These are phyloP conservation scores for Acyrthosiphon pisum DNA, from an alignment of 1,140 invertebrate genomes.

Conservation along the genomic window DNA sequence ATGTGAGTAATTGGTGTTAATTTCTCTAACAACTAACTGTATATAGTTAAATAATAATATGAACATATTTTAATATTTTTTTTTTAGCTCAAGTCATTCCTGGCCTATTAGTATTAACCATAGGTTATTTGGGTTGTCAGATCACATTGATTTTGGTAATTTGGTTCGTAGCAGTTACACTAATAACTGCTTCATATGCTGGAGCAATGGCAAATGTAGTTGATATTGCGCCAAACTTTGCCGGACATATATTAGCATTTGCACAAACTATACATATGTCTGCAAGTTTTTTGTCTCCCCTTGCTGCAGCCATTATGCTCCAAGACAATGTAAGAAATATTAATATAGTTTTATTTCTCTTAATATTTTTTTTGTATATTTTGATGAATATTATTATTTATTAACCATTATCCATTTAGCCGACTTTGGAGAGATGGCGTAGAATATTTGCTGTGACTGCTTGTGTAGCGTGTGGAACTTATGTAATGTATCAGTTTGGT, in stretches of 20 bases:
- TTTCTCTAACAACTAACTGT: neutral
- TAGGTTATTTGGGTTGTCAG: constrained; percentile 73
- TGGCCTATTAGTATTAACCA: constrained; percentile 70
- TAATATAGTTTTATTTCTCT: neutral
- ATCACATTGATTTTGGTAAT: constrained; percentile 69
- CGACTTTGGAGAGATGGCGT: constrained; percentile 73
- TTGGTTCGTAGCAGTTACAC: constrained; percentile 75
- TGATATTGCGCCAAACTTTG: constrained; percentile 77
- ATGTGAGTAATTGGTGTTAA: constrained; percentile 63
- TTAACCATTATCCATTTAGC: constrained; percentile 63
- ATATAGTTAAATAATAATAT: neutral
- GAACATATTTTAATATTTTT: neutral
- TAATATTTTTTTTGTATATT: neutral
- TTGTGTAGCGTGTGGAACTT: constrained; percentile 72
- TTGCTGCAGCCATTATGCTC: constrained; percentile 70
- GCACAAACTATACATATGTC: constrained; percentile 80
- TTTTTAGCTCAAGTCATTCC: constrained; percentile 72
- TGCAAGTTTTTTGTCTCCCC: constrained; percentile 74
- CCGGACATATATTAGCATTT: constrained; percentile 74
- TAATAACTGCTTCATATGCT: constrained; percentile 76
- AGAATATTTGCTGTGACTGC: constrained; percentile 75
- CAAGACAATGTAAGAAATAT: constrained; percentile 65
- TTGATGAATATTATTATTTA: neutral
- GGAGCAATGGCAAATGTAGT: constrained; percentile 80
- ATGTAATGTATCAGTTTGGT: constrained; percentile 74